Percentiles rank a stretch among this genome's conserved stretches.
Conservation (phyloP, 2,797 vertebrate species). For the Enteromius argenteus region DNA sequence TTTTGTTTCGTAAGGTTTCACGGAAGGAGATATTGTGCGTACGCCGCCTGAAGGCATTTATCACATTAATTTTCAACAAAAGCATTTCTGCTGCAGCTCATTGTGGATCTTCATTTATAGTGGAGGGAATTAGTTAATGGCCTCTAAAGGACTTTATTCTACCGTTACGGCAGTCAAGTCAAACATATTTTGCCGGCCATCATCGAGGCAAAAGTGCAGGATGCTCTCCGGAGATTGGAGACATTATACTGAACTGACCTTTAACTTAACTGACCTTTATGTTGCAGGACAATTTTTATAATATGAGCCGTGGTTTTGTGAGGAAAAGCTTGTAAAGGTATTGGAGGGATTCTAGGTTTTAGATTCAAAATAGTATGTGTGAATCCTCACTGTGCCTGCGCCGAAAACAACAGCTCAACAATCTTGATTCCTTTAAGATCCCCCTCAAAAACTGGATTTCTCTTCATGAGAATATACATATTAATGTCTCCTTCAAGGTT, state of each 20-base stretch:
- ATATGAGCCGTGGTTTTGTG: conserved; percentile 28
- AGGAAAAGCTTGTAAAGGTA: conserved; percentile 9
- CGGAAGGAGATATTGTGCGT: conserved; percentile 38
- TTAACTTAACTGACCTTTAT: conserved; percentile 50
- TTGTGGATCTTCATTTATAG: conserved; percentile 52
- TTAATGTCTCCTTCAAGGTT: conserved; percentile 10
- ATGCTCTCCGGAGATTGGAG: conserved; percentile 24
- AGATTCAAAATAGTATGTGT: neutral
- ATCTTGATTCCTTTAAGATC: conserved; percentile 13
- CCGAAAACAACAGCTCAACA: neutral
- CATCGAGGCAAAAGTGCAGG: conserved; percentile 42
- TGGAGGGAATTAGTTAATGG: conserved; percentile 62
- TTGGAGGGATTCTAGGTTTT: neutral
- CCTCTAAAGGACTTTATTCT: conserved; percentile 58
- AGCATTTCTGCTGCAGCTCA: conserved; percentile 36
- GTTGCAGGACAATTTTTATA: conserved; percentile 33
- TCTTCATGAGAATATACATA: conserved; percentile 9
- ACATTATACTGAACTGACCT: conserved; percentile 50
- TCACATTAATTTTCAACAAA: conserved; percentile 53
- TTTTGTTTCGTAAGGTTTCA: conserved; percentile 42
- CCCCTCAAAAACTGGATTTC: neutral
- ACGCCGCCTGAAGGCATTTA: conserved; percentile 48
- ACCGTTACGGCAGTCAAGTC: conserved; percentile 35
- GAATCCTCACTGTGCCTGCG: neutral
- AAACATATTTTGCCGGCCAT: conserved; percentile 47